Evolutionary conservation across 2,888 invertebrate species (phyloP), one percentile per base, ranked within the genome.

Genomic region (Drosophila colorata): DNA sequence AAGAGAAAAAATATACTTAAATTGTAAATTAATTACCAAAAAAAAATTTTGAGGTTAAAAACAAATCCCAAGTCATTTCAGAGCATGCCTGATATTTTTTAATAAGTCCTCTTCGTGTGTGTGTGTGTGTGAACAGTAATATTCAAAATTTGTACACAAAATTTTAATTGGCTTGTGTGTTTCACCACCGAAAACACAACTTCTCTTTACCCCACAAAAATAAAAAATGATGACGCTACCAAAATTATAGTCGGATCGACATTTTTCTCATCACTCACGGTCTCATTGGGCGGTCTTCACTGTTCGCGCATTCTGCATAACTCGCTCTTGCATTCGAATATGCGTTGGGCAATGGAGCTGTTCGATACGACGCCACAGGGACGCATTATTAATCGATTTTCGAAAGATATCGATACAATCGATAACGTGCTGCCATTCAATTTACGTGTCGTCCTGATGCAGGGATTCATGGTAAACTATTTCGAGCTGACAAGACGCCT

Each of bases 281-380:
- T 92, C 73, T 92, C 93, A 68, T 77, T 93, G 82, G 93, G 93
- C 76, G 92, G 91, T 68, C 86, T 92, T 51, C 80, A 88, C 69
- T 96, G 96, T 74, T 95, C 96, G 79, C 92, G 90, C 80, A 86
- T 91, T 53, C 92, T 95, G 90, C 95, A 95, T 92, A 91, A 92
- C 56, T 88, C 92, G 44, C 93, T 96, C 88, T 93, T 96, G 89
- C 85, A 91, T 68, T 94, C 94, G 89, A 93, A 95, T 76, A 90
- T 96, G 85, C 94, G 94, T 89, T 93, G 95, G 86, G 96, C 96
- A 53, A 94, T 96, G 93, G 94, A 94, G 89, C 95, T 96, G 93
- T 96, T 95, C 93, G 96, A 96, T 92, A 95, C 95, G 76, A 96
- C 96, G 59, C 96, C 96, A 44, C 87, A 94, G 82, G 96, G 96